Percentiles rank a stretch among this genome's conserved stretches.
These are phyloP conservation scores for Lasioglossum morio DNA, from an alignment of 2,888 invertebrate genomes.

Conservation along the genomic window DNA sequence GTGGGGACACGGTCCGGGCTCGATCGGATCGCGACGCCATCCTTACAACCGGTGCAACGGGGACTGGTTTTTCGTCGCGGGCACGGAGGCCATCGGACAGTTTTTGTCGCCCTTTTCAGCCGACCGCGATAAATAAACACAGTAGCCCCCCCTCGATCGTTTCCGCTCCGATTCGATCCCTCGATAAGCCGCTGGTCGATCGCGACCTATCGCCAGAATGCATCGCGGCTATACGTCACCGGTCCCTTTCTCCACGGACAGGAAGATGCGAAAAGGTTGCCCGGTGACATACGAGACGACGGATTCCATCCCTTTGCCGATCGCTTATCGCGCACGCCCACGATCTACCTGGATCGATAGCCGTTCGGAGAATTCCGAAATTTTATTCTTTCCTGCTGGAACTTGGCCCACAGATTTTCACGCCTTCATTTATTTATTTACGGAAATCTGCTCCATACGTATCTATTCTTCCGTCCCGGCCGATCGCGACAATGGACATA, in stretches of 20 bases:
- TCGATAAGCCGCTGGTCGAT: constrained; percentile 33
- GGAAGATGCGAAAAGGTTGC: constrained; percentile 27
- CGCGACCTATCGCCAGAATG: constrained; percentile 54
- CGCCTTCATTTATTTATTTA: too few species aligned
- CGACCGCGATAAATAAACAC: constrained; percentile 69
- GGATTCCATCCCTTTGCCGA: not conserved
- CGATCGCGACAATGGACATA: too few species aligned
- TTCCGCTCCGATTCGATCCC: constrained; percentile 58
- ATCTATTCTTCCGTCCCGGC: constrained; percentile 23
- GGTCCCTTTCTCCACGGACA: constrained; percentile 14
- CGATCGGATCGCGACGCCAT: constrained; percentile 69
- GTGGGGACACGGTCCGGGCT: constrained; percentile 26
- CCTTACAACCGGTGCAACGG: constrained; percentile 68
- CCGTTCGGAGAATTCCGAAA: not conserved
- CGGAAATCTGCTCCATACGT: too few species aligned
- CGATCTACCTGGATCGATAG: not conserved
- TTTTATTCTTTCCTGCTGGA: not conserved
- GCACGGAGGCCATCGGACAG: constrained; percentile 57
- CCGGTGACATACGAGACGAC: constrained; percentile 10
- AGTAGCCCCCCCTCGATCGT: constrained; percentile 30
- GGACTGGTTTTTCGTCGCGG: constrained; percentile 71
- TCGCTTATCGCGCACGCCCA: constrained; percentile 1
- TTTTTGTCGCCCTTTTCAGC: constrained; percentile 69
- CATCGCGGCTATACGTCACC: constrained; percentile 38
- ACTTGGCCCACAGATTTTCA: too few species aligned